A percentile compares a stretch with the other conserved stretches of the same genome.
Evolutionary conservation across 2,888 invertebrate species (phyloP).

Genomic region (Trichacis sp.): DNA sequence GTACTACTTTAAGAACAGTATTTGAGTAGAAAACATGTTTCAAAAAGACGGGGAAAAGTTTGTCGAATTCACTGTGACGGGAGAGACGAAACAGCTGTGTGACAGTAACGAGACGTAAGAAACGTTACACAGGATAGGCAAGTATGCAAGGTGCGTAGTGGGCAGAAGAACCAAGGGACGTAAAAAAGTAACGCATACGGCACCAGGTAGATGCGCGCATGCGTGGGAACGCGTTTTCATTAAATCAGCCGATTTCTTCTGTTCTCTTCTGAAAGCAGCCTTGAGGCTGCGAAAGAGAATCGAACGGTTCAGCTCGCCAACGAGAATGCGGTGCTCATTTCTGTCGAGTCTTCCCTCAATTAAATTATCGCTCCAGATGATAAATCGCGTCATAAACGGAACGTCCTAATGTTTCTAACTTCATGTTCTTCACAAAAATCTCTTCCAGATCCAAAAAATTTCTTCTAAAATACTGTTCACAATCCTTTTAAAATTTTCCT

Average conservation of each 20-base stretch:
- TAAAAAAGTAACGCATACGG: slow-evolving; percentile 39
- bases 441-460: no score
- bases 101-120: slow-evolving; percentile 40
- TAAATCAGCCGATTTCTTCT: slow-evolving; percentile 54
- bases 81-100: slow-evolving; percentile 32
- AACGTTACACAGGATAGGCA: slow-evolving; percentile 36
- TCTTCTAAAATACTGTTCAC: no score
- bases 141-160: slow-evolving; percentile 46
- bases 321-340: slow-evolving; percentile 3
- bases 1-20: no score
- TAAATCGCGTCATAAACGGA: slow-evolving; percentile 10
- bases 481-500: no score
- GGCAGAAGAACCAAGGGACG: slow-evolving; percentile 26
- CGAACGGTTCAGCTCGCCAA: background rate
- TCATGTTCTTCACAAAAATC: no score
- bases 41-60: slow-evolving; percentile 28
- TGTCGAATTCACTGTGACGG: slow-evolving; percentile 39
- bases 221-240: slow-evolving; percentile 66
- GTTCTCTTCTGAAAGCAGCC: background rate
- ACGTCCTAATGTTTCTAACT: background rate
- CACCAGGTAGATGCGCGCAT: slow-evolving; percentile 48
- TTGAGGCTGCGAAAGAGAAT: slow-evolving; percentile 2
- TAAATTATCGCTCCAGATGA: background rate
- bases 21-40: no score
- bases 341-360: slow-evolving; percentile 7